A percentile compares a stretch with the other conserved stretches of the same genome.
These are phyloP conservation scores for Noctua janthina DNA, from an alignment of 2,888 invertebrate species.

Conservation along the genomic window DNA sequence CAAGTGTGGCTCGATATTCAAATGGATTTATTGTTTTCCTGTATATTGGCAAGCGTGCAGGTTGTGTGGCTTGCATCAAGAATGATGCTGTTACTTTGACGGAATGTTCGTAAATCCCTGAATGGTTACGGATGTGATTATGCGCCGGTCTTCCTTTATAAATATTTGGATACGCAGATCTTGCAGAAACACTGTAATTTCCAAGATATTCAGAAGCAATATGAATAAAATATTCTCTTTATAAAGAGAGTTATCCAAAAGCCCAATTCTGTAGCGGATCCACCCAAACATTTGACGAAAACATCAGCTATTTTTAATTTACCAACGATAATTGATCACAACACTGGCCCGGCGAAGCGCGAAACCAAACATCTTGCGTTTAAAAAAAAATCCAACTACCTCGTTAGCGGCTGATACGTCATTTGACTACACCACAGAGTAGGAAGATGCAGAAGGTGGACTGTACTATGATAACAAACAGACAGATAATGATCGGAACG, in stretches of 20 bases:
- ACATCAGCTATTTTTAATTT: conserved; percentile 59
- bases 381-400: conserved; percentile 67
- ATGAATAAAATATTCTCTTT: conserved; percentile 23
- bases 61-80: conserved; percentile 54
- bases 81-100: conserved; percentile 54
- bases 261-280: conserved; percentile 29
- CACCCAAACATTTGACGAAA: conserved; percentile 58
- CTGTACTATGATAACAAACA: conserved; percentile 1
- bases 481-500: conserved; percentile 8
- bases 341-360: conserved; percentile 64
- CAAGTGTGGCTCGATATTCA: conserved; percentile 57
- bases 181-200: conserved; percentile 27
- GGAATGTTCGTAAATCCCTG: conserved; percentile 52
- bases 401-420: conserved; percentile 81
- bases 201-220: conserved; percentile 36
- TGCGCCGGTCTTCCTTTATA: conserved; percentile 54
- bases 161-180: conserved; percentile 52
- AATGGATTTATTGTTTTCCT: conserved; percentile 61
- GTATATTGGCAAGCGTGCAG: conserved; percentile 51
- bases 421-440: conserved; percentile 66
- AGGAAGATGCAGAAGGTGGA: conserved; percentile 56
- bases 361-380: conserved; percentile 67
- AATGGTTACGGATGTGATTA: conserved; percentile 53
- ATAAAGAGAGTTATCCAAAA: conserved; percentile 9
- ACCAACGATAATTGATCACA: conserved; percentile 66